A percentile compares a stretch with the other conserved stretches of the same genome.
Evolutionary conservation across 2,113 vertebrate genomes (phyloP).

Genomic region (Lutjanus erythropterus): DNA sequence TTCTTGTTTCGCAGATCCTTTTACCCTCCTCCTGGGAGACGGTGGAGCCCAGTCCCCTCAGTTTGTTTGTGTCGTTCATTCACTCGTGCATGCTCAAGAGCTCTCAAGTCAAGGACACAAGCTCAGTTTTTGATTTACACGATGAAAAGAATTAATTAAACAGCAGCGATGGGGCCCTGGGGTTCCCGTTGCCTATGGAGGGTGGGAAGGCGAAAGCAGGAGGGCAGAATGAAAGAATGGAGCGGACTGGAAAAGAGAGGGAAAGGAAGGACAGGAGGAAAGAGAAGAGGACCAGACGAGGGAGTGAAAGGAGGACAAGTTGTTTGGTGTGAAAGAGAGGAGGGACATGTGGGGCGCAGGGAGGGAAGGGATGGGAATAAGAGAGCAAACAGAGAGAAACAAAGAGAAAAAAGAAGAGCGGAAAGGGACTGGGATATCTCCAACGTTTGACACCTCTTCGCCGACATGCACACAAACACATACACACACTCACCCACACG

Average conservation of each 20-base stretch:
- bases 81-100: conserved; percentile 53
- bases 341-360: conserved; percentile 9
- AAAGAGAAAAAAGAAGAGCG: conserved; percentile 20
- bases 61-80: conserved; percentile 69
- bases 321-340: conserved; percentile 23
- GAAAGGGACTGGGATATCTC: conserved; percentile 33
- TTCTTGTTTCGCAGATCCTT: conserved; percentile 52
- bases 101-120: conserved; percentile 75
- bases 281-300: conserved; percentile 11
- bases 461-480: conserved; percentile 54
- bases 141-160: conserved; percentile 81
- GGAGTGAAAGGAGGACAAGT: conserved; percentile 37
- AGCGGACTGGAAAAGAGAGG: conserved; percentile 27
- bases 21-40: conserved; percentile 67
- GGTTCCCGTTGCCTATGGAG: conserved; percentile 51
- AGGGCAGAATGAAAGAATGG: conserved; percentile 39
- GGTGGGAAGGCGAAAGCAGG: conserved; percentile 32
- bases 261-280: conserved; percentile 19
- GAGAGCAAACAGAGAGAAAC: conserved; percentile 28
- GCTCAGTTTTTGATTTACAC: conserved; percentile 73
- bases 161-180: conserved; percentile 58
- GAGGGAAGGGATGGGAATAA: conserved; percentile 45
- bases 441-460: conserved; percentile 55
- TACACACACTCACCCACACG: conserved; percentile 23
- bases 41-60: conserved; percentile 35